Evolutionary conservation across 2,113 vertebrate genomes (phyloP), one percentile per base, ranked within the genome.

Genomic region (Sialia sialis): DNA sequence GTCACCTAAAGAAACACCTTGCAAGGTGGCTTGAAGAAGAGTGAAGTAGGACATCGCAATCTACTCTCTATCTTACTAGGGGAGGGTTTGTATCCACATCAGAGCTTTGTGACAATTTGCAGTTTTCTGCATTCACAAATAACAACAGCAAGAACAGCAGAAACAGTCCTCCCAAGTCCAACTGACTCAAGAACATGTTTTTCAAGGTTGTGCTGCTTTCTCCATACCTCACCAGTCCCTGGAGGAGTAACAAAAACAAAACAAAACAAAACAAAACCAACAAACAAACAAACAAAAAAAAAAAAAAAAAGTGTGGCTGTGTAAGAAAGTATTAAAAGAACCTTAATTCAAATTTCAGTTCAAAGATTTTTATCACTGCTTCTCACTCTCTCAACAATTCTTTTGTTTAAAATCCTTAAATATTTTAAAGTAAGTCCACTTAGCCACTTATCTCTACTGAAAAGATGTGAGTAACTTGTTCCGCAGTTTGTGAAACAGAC

Each of bases 261-360:
- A 12, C n/a, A 29, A 3, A 25, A 12, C 4, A 9, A 23, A 10
- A 13, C 5, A 9, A 16, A 11, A 12, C n/a, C n/a, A n/a, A n/a
- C n/a, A 6, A 15, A 49, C 14, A 27, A 51, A 6, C n/a, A 44
- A 44, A 44, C 51, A n/a, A 18, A 30, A 15, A 29, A 30, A 20
- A 13, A 38, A 30, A 2, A 26, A 13, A 4, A 1, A 4, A 2
- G 7, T 4, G 3, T 5, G 18, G 13, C 32, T 2, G 4, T 11
- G 29, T 49, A 22, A 54, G 36, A 38, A 48, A 60, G 19, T 91
- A 84, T 87, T 49, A 39, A 51, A 81, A 78, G 14, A 81, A 62
- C 23, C 25, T 90, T 44, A 73, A 32, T 62, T 77, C 41, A 84
- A 80, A 69, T 66, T 87, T 78, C 36, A 87, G 17, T 91, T 87